These are phyloP conservation scores for Caenorhabditis auriculariae DNA, from an alignment of 2,888 invertebrate genomes.

Conservation along the genomic window DNA sequence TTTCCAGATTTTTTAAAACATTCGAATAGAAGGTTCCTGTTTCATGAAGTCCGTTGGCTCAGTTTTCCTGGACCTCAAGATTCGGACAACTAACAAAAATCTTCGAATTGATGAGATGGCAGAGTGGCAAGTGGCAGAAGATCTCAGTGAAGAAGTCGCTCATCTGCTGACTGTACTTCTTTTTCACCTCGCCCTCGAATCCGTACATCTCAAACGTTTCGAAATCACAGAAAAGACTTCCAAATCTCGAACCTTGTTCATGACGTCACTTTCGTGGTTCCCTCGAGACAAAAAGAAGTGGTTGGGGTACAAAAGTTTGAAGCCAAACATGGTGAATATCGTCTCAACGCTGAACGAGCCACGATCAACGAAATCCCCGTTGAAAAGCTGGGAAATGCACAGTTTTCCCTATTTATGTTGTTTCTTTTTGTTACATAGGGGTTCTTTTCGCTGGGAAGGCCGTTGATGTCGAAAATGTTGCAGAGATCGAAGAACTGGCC, in stretches of 20 bases:
- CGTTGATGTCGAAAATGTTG: constrained; percentile 95
- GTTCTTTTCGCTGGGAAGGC: constrained; percentile 89
- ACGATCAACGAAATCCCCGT: constrained; percentile 98
- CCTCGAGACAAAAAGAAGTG: constrained; percentile 97
- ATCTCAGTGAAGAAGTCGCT: constrained; percentile 96
- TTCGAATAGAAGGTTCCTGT: too few relatives aligned
- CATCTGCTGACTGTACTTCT: constrained; percentile 90
- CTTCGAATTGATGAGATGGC: constrained; percentile 86
- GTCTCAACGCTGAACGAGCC: constrained; percentile 99
- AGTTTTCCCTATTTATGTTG: not conserved
- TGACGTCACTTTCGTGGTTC: constrained; percentile 95
- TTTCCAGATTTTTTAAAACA: not conserved
- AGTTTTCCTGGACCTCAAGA: too few relatives aligned
- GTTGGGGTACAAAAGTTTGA: constrained; percentile 90
- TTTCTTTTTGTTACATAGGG: constrained; percentile 75
- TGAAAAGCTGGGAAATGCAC: constrained; percentile 75
- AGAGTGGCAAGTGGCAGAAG: constrained; percentile 93
- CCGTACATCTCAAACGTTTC: constrained; percentile 86
- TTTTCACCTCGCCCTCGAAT: constrained; percentile 95
- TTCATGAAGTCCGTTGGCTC: too few relatives aligned
- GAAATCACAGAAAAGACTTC: not conserved
- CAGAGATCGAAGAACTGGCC: constrained; percentile 97
- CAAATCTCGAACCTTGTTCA: constrained; percentile 73
- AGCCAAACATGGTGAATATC: constrained; percentile 93
- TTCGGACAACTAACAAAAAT: constrained; percentile 71